phyloP scores from a whole-genome alignment of 2,888 invertebrate genomes.

The Pristionchus mayeri region DNA sequence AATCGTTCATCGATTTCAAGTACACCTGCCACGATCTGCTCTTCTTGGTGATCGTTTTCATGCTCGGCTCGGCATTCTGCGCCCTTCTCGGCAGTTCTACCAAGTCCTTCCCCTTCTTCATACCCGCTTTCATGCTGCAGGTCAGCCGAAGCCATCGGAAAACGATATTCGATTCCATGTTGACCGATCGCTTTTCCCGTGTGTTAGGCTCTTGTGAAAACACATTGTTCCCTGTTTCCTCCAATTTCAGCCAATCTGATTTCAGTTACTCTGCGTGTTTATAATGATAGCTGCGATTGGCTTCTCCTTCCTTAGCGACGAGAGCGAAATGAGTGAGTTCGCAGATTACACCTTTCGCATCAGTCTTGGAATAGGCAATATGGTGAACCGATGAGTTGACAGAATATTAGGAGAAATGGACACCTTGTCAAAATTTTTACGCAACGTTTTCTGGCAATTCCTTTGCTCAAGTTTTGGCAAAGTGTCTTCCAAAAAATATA shows the following conservation, averaged over 20 bases:
- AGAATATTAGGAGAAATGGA: no score
- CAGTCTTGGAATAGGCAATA: no score
- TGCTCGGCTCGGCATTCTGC: background rate
- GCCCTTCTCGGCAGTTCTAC: background rate
- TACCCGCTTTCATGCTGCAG: background rate
- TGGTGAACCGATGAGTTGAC: no score
- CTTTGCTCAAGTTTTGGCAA: no score
- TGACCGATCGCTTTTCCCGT: background rate
- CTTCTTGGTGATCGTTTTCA: background rate
- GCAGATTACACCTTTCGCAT: no score
- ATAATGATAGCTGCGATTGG: background rate
- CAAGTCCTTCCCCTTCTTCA: constrained; percentile 17
- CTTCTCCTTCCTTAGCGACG: background rate
- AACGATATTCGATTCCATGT: no score
- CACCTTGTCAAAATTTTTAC: no score
- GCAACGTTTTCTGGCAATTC: no score
- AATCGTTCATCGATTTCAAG: background rate
- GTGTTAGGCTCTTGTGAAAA: no score
- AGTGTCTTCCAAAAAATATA: no score
- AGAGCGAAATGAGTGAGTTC: background rate
- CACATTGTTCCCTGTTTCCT: no score
- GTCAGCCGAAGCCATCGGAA: background rate
- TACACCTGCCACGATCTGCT: background rate
- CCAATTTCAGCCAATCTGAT: no score
- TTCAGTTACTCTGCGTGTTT: background rate